These are phyloP conservation scores for Pantelozetes paolii DNA, from an alignment of 2,888 invertebrate species.

Conservation along the genomic window DNA sequence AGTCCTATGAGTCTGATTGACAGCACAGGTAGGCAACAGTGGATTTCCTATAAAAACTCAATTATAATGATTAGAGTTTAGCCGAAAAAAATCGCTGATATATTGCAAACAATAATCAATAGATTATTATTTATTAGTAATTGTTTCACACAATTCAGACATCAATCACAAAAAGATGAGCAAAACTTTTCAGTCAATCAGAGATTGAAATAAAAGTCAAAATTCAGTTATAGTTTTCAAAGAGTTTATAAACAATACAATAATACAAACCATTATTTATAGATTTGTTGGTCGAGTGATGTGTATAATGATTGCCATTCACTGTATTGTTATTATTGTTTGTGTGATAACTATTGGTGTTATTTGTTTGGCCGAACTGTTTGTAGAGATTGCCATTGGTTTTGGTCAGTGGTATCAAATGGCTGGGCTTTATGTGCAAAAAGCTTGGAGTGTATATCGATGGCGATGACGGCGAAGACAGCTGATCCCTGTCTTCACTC, in stretches of 20 bases:
- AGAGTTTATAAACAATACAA: too few relatives aligned
- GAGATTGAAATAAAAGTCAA: too few relatives aligned
- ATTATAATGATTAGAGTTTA: too few relatives aligned
- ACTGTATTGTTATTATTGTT: constrained; percentile 29
- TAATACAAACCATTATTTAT: constrained; percentile 26
- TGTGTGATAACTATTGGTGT: constrained; percentile 18
- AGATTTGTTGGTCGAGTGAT: constrained; percentile 14
- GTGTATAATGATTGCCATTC: constrained; percentile 28
- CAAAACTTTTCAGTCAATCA: not conserved
- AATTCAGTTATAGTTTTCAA: too few relatives aligned
- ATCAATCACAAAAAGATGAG: not conserved
- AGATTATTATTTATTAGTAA: not conserved
- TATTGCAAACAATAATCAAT: not conserved
- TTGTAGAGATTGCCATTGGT: constrained; percentile 35
- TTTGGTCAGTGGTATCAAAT: constrained; percentile 40
- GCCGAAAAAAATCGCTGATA: too few relatives aligned
- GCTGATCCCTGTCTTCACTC: constrained; percentile 59
- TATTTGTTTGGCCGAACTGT: constrained; percentile 29
- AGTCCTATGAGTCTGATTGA: too few relatives aligned
- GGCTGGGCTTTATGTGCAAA: constrained; percentile 77
- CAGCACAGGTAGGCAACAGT: too few relatives aligned
- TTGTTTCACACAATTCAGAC: not conserved
- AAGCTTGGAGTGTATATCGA: constrained; percentile 85
- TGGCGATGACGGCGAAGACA: constrained; percentile 62
- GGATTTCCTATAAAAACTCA: too few relatives aligned